Evolutionary conservation across 2,113 vertebrate species (phyloP).

Genomic region (Promerops cafer): DNA sequence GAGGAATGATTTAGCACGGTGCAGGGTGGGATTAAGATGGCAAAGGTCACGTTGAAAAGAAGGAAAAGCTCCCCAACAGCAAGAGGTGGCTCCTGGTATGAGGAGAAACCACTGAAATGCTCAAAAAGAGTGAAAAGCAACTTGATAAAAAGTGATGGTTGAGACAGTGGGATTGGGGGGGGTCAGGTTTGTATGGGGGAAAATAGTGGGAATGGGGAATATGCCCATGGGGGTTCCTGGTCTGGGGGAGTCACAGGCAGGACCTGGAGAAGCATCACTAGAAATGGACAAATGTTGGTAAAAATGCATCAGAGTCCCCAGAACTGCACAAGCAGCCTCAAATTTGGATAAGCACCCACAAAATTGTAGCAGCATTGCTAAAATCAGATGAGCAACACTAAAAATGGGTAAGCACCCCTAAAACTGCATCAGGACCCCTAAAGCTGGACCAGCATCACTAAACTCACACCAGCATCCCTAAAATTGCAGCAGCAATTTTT

Average conservation of each 20-base stretch:
- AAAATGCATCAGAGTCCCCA: neutral
- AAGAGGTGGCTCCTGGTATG: neutral
- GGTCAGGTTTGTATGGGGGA: neutral
- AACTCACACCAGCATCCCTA: neutral
- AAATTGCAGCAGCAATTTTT: fast-evolving
- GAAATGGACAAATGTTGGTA: fast-evolving
- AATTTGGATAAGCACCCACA: neutral
- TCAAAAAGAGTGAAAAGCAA: neutral
- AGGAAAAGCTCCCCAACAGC: neutral
- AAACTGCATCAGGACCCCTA: neutral
- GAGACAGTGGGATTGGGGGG: fast-evolving
- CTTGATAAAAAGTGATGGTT: neutral
- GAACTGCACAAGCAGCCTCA: fast-evolving
- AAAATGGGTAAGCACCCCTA: neutral
- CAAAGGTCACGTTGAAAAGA: neutral
- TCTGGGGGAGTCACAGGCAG: neutral
- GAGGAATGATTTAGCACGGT: neutral
- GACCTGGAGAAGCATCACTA: neutral
- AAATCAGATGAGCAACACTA: neutral
- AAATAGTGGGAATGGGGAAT: neutral
- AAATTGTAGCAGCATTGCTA: fast-evolving
- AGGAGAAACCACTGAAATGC: neutral
- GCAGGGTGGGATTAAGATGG: neutral
- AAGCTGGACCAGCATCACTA: neutral
- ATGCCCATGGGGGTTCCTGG: fast-evolving